Evolutionary conservation across 2,797 vertebrate genomes (phyloP).

Genomic region (Spinibarbus caldwelli): DNA sequence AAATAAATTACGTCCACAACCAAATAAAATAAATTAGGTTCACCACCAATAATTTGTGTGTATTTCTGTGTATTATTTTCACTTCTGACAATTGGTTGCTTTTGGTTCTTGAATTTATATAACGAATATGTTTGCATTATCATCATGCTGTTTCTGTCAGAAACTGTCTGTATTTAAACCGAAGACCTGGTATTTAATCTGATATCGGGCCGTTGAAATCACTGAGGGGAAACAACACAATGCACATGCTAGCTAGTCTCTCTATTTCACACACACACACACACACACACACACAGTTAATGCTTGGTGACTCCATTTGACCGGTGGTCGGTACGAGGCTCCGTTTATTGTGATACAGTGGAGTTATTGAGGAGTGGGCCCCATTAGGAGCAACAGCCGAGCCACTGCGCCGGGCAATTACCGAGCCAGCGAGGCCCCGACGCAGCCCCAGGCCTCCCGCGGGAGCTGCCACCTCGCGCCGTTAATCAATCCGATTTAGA

Average conservation of each 20-base stretch:
- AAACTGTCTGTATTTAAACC: constrained; percentile 10
- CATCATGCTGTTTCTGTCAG: constrained; percentile 28
- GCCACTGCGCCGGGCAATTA: constrained; percentile 78
- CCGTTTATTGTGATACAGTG: constrained; percentile 78
- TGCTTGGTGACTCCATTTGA: constrained; percentile 75
- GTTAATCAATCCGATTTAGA: constrained; percentile 85
- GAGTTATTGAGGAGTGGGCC: constrained; percentile 77
- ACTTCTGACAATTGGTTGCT: background rate
- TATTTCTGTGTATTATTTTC: constrained; percentile 3
- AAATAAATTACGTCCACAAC: constrained; percentile 17
- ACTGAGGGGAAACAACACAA: background rate
- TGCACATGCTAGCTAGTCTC: background rate
- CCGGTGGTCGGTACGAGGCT: constrained; percentile 68
- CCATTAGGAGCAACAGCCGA: constrained; percentile 78
- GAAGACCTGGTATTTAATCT: constrained; percentile 4
- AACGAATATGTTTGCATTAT: background rate
- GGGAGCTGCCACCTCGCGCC: constrained; percentile 76
- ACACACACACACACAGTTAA: constrained; percentile 53
- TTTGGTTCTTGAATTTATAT: constrained; percentile 13
- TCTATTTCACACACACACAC: constrained; percentile 24
- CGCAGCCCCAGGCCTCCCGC: constrained; percentile 68
- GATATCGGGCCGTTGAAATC: constrained; percentile 1
- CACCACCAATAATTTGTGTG: background rate
- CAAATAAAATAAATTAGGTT: constrained; percentile 22
- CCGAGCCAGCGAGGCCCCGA: constrained; percentile 69